Percentiles rank a stretch among this genome's conserved stretches.
phyloP scores from a whole-genome alignment of 2,888 invertebrate species.

The Cryptophagus acutangulus region DNA sequence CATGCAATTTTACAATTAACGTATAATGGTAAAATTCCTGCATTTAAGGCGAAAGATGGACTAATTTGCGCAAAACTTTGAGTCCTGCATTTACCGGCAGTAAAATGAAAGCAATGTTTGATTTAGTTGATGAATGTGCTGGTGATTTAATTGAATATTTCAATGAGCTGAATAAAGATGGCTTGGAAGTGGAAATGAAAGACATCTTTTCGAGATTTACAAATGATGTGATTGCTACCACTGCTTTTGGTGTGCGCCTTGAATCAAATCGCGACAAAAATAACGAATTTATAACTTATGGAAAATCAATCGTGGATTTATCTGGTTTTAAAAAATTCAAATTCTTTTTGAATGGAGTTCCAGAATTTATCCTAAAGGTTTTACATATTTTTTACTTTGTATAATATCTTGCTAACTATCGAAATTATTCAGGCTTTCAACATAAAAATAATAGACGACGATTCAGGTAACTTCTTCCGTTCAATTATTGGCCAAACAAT shows the following conservation, averaged over 20 bases:
- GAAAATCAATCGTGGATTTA: too few relatives aligned
- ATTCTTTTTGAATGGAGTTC: too few relatives aligned
- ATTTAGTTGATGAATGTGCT: conserved; percentile 26
- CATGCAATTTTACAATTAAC: conserved; percentile 38
- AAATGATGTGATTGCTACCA: conserved; percentile 52
- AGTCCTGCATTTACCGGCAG: conserved; percentile 33
- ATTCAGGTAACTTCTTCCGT: conserved; percentile 22
- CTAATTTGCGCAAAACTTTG: conserved; percentile 41
- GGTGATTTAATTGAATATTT: conserved; percentile 17
- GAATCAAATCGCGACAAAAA: too few relatives aligned
- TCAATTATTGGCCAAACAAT: conserved; percentile 43
- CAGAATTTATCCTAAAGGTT: too few relatives aligned
- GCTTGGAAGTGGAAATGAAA: conserved; percentile 40
- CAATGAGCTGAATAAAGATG: conserved; percentile 4
- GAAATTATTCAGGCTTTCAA: too few relatives aligned
- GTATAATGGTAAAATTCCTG: conserved; percentile 34
- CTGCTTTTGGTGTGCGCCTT: conserved; percentile 58
- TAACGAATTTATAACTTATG: too few relatives aligned
- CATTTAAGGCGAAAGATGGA: conserved; percentile 44
- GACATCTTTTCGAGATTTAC: conserved; percentile 47
- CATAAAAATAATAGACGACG: too few relatives aligned
- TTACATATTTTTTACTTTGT: too few relatives aligned
- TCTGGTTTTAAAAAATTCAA: too few relatives aligned
- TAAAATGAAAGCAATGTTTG: conserved; percentile 42
- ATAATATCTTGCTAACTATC: too few relatives aligned